Base-by-base conservation (phyloP, 1,140 invertebrate species). In the Trissolcus basalis region DNA sequence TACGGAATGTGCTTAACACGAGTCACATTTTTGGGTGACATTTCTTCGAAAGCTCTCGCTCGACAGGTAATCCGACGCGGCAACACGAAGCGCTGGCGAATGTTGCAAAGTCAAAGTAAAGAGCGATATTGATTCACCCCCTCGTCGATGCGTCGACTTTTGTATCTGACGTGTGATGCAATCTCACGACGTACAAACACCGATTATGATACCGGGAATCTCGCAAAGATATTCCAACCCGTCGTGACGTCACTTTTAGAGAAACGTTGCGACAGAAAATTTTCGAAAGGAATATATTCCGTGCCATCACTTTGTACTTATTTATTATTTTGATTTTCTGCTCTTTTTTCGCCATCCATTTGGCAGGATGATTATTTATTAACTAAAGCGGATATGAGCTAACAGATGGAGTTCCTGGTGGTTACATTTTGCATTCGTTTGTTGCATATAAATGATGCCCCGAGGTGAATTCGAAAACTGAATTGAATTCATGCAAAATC, bases 1-100 rank as follows among this genome's bases (percentile, higher is more conserved):
- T 61, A 61, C 61, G 41, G 47, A 67, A 77, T 71, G 50, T 77
- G 63, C 71, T 77, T 71, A 61, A 54, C 44, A 44, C 41, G 32
- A 44, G 15, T 54, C 48, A 45, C 50, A 70, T 54, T 59, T 72
- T 72, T 72, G 41, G 54, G n/a, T 11, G 36, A 1, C 19, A 39
- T 2, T 9, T 39, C 9, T 1, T 4, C 9, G 9, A 39, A 8
- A 6, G 1, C 19, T 27, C 44, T 55, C 27, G 16, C 50, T 59
- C 69, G 69, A 73, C 60, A 54, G 69, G 60, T 65, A 73, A 73
- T 65, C 55, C 47, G 60, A 60, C 49, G 27, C 59, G 43, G 14
- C 9, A 72, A 73, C 43, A n/a, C n/a, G 55, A 65, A 61, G 19
- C n/a, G 7, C 47, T 14, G 39, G 16, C 19, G 33, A 54, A 63